Evolutionary conservation across 2,888 invertebrate genomes (phyloP).

Genomic region (Amorpha juglandis): DNA sequence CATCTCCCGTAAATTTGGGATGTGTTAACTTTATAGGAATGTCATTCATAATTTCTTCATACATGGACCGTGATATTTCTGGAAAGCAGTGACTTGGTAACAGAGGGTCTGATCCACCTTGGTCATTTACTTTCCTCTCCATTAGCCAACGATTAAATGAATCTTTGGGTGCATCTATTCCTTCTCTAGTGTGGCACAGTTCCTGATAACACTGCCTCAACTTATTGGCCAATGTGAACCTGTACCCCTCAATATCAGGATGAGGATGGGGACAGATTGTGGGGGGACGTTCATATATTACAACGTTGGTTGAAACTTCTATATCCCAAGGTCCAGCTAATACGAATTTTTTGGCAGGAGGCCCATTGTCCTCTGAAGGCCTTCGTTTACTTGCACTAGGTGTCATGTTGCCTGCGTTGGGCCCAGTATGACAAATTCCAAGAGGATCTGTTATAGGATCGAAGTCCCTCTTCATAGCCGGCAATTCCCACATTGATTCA

Average conservation of each 20-base stretch:
- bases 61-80: slow-evolving; percentile 97
- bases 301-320: slow-evolving; percentile 95
- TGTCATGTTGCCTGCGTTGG: slow-evolving; percentile 75
- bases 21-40: slow-evolving; percentile 98
- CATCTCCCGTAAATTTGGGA: slow-evolving; percentile 97
- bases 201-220: slow-evolving; percentile 96
- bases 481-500: slow-evolving; percentile 99
- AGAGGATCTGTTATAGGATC: slow-evolving; percentile 97
- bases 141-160: slow-evolving; percentile 98
- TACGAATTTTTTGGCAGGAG: slow-evolving; percentile 93
- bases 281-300: slow-evolving; percentile 93
- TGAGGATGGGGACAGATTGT: slow-evolving; percentile 95
- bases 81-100: slow-evolving; percentile 96
- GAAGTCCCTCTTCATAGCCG: slow-evolving; percentile 91
- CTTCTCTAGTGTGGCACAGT: slow-evolving; percentile 95
- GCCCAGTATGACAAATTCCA: slow-evolving; percentile 87
- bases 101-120: slow-evolving; percentile 93
- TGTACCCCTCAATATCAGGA: slow-evolving; percentile 95
- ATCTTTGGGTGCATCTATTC: slow-evolving; percentile 97
- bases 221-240: slow-evolving; percentile 92
- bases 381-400: slow-evolving; percentile 88
- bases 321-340: slow-evolving; percentile 97
- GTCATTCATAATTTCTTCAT: slow-evolving; percentile 98
- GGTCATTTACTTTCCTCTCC: slow-evolving; percentile 96
- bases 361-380: slow-evolving; percentile 91